These are phyloP conservation scores for Cromileptes altivelis DNA, from an alignment of 2,113 vertebrate species.

Conservation along the genomic window DNA sequence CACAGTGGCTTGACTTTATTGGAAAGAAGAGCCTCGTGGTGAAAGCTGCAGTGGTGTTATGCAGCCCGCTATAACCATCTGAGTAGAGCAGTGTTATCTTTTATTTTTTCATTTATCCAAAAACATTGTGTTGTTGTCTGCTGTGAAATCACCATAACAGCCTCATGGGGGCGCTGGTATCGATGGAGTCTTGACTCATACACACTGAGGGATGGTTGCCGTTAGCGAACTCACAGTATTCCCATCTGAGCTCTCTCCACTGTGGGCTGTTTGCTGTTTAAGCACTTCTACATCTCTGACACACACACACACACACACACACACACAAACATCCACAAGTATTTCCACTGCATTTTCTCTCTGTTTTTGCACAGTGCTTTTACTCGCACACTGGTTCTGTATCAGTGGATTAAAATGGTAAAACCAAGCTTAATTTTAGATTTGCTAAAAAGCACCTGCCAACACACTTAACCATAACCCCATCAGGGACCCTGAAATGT, in stretches of 20 bases:
- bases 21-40: too few species aligned
- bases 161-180: conserved; percentile 1
- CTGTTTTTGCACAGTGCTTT: not conserved
- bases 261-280: conserved; percentile 45
- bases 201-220: not conserved
- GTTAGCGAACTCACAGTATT: conserved; percentile 8
- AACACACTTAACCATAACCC: too few species aligned
- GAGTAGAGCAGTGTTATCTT: not conserved
- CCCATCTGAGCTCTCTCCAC: conserved; percentile 17
- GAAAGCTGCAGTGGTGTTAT: not conserved
- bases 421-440: too few species aligned
- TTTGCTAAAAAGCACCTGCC: too few species aligned
- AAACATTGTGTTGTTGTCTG: not conserved
- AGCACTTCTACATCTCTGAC: conserved; percentile 22
- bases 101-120: not conserved
- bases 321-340: not conserved
- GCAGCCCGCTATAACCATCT: too few species aligned
- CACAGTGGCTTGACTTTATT: too few species aligned
- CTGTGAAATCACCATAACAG: not conserved
- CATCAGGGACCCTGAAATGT: too few species aligned
- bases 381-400: not conserved
- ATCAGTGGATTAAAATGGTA: not conserved
- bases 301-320: not conserved
- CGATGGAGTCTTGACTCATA: not conserved
- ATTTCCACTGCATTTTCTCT: not conserved